Conservation (phyloP, 2,113 vertebrate species). For the Lethenteron camtschaticum region DNA sequence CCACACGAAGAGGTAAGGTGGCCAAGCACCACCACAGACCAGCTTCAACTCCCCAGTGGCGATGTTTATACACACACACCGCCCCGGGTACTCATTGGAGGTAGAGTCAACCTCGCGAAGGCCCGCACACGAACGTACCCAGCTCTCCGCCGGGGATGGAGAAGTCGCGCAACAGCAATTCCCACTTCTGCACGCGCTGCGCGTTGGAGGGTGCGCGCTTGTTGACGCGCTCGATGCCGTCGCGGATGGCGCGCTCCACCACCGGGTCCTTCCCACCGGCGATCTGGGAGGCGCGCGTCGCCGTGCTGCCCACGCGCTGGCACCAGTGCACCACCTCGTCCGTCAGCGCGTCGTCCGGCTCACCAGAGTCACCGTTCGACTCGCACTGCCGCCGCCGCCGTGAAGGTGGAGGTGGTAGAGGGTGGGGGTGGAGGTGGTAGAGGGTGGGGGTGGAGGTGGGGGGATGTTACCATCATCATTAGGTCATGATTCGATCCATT, state of each 20-base stretch:
- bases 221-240: slow-evolving; percentile 39
- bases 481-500: too few species aligned
- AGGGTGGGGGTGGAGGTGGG: too few species aligned
- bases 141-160: slow-evolving; percentile 47
- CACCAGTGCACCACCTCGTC: slow-evolving; percentile 35
- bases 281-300: slow-evolving; percentile 34
- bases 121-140: slow-evolving; percentile 20
- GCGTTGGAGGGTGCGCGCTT: slow-evolving; percentile 34
- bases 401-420: too few species aligned
- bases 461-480: too few species aligned
- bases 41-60: too few species aligned
- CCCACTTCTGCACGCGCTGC: slow-evolving; percentile 65
- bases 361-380: slow-evolving; percentile 19
- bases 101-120: too few species aligned
- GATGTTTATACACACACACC: too few species aligned
- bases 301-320: slow-evolving; percentile 36
- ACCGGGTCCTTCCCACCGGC: slow-evolving; percentile 23
- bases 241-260: slow-evolving; percentile 38
- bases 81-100: too few species aligned
- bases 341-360: slow-evolving; percentile 35
- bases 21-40: too few species aligned
- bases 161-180: slow-evolving; percentile 50
- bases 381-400: slow-evolving; percentile 25
- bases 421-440: too few species aligned
- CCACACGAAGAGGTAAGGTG: too few species aligned